A percentile compares a stretch with the other conserved stretches of the same genome.
phyloP scores from a whole-genome alignment of 2,888 invertebrate species.

The Argyresthia goedartella region DNA sequence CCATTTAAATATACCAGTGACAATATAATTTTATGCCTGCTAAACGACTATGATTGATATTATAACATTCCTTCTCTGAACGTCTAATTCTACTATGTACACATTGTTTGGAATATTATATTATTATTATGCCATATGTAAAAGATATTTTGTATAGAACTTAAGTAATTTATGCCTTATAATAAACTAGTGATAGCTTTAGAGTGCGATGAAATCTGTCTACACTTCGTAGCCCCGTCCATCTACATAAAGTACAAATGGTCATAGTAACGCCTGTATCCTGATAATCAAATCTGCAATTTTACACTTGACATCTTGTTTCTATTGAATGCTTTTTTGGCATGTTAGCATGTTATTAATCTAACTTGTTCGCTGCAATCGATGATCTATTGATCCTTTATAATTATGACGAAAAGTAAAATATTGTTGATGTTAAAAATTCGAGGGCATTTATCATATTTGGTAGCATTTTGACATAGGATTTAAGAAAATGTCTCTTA shows the following conservation, averaged over 20 bases:
- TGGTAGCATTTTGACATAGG: not conserved
- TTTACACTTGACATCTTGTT: too few relatives aligned
- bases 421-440: not conserved
- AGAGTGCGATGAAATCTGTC: conserved; percentile 1
- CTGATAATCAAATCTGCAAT: too few relatives aligned
- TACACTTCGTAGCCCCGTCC: conserved; percentile 1
- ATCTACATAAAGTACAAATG: not conserved
- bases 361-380: too few relatives aligned
- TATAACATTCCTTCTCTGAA: not conserved
- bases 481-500: not conserved
- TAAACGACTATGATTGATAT: not conserved
- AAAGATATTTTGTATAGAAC: not conserved
- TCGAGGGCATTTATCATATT: not conserved
- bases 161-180: conserved; percentile 1
- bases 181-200: not conserved
- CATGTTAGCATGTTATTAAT: too few relatives aligned
- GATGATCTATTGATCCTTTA: too few relatives aligned
- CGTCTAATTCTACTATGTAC: not conserved
- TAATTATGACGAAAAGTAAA: too few relatives aligned
- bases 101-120: not conserved
- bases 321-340: too few relatives aligned
- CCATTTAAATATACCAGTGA: too few relatives aligned
- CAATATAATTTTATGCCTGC: too few relatives aligned
- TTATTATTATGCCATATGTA: conserved; percentile 1
- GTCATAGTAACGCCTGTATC: too few relatives aligned